A percentile compares a stretch with the other conserved stretches of the same genome.
phyloP scores from a whole-genome alignment of 2,113 vertebrate species.

The Oxyura jamaicensis region DNA sequence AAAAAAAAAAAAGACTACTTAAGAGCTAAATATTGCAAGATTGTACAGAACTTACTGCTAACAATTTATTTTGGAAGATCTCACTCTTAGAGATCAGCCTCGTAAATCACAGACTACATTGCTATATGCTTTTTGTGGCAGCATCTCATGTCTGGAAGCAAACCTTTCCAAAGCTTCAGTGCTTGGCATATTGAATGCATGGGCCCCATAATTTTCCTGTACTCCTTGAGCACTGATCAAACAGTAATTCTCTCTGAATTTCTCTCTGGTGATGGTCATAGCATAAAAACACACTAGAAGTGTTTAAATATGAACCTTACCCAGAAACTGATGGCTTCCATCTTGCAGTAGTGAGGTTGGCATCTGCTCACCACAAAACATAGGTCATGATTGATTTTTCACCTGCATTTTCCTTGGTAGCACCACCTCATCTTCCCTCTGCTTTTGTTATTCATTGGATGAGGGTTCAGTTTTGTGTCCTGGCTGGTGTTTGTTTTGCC shows the following conservation, averaged over 20 bases:
- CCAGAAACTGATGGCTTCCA: not conserved
- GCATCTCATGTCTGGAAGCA: not conserved
- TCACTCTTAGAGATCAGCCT: not conserved
- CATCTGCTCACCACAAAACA: not conserved
- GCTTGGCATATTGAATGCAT: not conserved
- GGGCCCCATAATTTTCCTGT: not conserved
- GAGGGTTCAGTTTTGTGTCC: not conserved
- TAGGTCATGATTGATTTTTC: not conserved
- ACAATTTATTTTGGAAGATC: not conserved
- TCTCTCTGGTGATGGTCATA: not conserved
- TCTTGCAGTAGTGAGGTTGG: accelerated
- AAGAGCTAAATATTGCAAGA: not conserved
- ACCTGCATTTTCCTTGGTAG: not conserved
- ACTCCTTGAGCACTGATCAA: not conserved
- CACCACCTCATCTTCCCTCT: not conserved
- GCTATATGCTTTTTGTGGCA: not conserved
- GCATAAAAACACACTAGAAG: not conserved
- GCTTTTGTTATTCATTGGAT: not conserved
- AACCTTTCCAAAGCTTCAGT: not conserved
- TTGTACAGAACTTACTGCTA: not conserved
- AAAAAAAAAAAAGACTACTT: not conserved
- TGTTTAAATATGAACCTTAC: not conserved
- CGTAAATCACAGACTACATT: not conserved
- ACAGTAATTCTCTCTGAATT: not conserved
- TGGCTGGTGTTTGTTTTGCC: not conserved